Evolutionary conservation across 2,888 invertebrate species (phyloP), one percentile per base, ranked within the genome.

Genomic region (Pollenia angustigena): DNA sequence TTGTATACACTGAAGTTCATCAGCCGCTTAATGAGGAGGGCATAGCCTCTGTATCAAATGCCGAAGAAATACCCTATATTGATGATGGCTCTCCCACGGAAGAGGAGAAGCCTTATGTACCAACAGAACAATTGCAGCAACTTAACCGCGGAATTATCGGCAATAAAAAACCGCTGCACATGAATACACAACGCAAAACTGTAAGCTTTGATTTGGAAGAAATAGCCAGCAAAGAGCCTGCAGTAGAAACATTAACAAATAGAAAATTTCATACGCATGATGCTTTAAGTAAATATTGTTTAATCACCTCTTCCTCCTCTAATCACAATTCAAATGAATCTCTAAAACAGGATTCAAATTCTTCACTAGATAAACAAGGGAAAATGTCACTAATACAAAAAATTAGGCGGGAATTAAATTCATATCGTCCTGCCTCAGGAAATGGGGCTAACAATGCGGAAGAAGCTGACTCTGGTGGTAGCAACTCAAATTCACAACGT

Each of bases 41-140:
- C 32, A 93, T 93, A 18, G 93, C 93, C 14, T 93, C 93, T 11
- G 91, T 93, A 81, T 91, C 91, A 7, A 92, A 93, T 74, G 90
- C 91, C 1, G 92, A 92, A 56, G 92, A 93, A 52, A 93, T 94
- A 87, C 94, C 94, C 50, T 94, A 92, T 72, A 94, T 94, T 32
- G 94, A 94, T 54, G 93, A 94, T 66, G 94, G 93, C 44, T 92
- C 93, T 78, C 93, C 93, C 66, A 90, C 90, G 7, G 91, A 91
- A 46, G 91, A 91, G n/a, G 89, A 89, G 56, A 84, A 90, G 87
- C 76, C 85, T 1, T 90, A 90, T 87, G 79, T 90, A 23, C 90
- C 90, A 10, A 83, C 89, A 12, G 79, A 74, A 62, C 76, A 76
- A 48, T 42, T 78, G 0, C 64, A 46, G 9, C 62, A 82, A 87